Percentiles rank a stretch among this genome's conserved stretches.
These are phyloP conservation scores for Amblyornis subalaris DNA, from an alignment of 2,113 vertebrate genomes.

Conservation along the genomic window DNA sequence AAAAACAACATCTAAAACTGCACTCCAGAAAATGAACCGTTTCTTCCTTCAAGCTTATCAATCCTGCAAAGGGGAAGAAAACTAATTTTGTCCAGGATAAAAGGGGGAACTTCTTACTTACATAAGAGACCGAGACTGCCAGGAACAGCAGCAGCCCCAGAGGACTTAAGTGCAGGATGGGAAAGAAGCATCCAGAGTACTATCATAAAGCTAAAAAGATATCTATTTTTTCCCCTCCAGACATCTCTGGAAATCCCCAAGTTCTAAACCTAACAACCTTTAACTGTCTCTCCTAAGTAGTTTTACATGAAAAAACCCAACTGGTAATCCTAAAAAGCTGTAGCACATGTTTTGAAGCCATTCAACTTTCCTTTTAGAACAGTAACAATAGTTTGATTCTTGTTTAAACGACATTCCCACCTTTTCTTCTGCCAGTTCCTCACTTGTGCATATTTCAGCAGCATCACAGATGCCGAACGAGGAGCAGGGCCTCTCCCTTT, in stretches of 20 bases:
- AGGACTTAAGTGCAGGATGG: neutral
- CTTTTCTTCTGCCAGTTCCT: neutral
- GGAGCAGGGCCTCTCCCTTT: neutral
- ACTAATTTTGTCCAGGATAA: neutral
- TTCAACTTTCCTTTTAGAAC: neutral
- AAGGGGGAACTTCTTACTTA: neutral
- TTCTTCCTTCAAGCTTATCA: neutral
- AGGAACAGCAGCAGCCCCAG: neutral
- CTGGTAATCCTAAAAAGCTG: neutral
- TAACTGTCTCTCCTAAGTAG: neutral
- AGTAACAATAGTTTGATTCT: neutral
- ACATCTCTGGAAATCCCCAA: conserved; percentile 21
- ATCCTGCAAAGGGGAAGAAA: neutral
- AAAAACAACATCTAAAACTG: neutral
- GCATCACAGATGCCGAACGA: neutral
- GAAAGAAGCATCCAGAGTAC: neutral
- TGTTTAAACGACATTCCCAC: neutral
- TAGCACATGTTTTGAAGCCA: neutral
- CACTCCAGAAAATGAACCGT: neutral
- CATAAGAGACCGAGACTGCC: neutral
- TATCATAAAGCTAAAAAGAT: neutral
- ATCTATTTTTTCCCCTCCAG: neutral
- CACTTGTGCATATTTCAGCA: neutral
- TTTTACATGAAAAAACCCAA: neutral
- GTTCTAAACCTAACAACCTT: neutral